Base-by-base conservation (phyloP, 2,797 vertebrate genomes). In the Acanthopagrus latus region DNA sequence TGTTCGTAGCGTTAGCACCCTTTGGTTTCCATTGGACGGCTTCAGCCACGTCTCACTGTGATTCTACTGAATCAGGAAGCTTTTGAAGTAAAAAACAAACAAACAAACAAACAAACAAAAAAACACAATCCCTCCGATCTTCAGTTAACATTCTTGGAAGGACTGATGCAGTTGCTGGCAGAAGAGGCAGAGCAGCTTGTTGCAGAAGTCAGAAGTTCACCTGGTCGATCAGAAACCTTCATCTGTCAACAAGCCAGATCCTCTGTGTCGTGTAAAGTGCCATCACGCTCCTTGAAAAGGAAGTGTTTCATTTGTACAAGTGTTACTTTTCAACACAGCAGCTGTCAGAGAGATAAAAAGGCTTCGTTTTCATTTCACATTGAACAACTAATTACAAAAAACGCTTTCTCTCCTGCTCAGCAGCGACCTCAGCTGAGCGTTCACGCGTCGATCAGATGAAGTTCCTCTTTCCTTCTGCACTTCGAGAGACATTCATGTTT, bases 221-320 rank as follows among this genome's bases (percentile, higher is more conserved):
- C 9, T 27, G 44, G 29, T 62, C 54, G 17, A 48, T 27, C 7
- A 13, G 51, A 47, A 69, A 70, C 47, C 25, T 46, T 52, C 17
- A 44, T 44, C 65, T 64, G 60, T 64, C 29, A 41, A 55, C 50
- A 4, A 3, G 68, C 41, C 43, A 33, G 7, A 50, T 51, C 56
- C 64, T 62, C 52, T 21, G 80, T 57, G 27, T 64, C 56, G 16
- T 16, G 55, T 80, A 67, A 86, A 82, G 80, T 82, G 80, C 69
- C 64, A 11, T 71, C 25, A 41, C 46, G 29, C 48, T 21, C n/a
- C 29, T 58, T 10, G 1, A 51, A 33, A 47, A 16, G 5, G 10
- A 62, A 18, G 25, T 46, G 43, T 55, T 64, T 74, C 7, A 38
- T 38, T 64, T 74, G 21, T 11, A 46, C 21, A 3, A 0, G 41